Conservation (phyloP, 37 sponge, comb jelly and placozoan genomes). For the Cliona cf. orientalis region DNA sequence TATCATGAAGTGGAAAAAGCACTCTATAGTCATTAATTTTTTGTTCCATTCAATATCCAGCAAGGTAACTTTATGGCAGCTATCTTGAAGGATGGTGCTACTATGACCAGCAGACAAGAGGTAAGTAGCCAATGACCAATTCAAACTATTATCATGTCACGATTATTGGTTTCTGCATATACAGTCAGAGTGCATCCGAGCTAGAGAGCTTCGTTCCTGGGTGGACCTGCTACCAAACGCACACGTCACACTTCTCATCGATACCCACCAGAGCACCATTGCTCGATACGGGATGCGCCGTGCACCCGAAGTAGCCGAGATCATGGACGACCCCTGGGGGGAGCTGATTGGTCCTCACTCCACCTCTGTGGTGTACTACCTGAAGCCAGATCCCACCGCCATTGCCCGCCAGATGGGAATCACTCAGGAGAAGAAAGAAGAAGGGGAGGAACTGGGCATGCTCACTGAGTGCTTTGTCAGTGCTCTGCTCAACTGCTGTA, state of each 20-base stretch:
- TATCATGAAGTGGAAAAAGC: not conserved
- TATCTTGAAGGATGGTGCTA: constrained; percentile 2
- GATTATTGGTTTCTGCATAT: not conserved
- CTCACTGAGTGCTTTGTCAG: constrained; percentile 16
- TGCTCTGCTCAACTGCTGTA: not conserved
- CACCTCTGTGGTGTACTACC: constrained; percentile 15
- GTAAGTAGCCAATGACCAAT: not conserved
- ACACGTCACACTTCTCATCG: constrained; percentile 39
- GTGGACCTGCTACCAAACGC: constrained; percentile 35
- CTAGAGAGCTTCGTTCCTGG: constrained; percentile 32
- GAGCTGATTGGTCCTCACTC: not conserved
- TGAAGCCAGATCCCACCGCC: constrained; percentile 11
- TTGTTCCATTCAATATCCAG: not conserved
- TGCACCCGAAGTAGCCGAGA: constrained; percentile 25
- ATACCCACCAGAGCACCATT: constrained; percentile 28
- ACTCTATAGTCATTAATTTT: no score
- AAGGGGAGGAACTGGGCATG: not conserved
- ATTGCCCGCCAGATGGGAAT: not conserved
- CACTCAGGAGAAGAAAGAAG: no score
- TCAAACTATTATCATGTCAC: not conserved
- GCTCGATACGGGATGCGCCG: constrained; percentile 25
- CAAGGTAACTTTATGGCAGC: constrained; percentile 23
- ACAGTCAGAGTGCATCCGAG: constrained; percentile 39
- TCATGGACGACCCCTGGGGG: constrained; percentile 34
- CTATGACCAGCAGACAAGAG: constrained; percentile 2